Conservation (phyloP, 2,797 vertebrate genomes). For the Agapornis canus region DNA sequence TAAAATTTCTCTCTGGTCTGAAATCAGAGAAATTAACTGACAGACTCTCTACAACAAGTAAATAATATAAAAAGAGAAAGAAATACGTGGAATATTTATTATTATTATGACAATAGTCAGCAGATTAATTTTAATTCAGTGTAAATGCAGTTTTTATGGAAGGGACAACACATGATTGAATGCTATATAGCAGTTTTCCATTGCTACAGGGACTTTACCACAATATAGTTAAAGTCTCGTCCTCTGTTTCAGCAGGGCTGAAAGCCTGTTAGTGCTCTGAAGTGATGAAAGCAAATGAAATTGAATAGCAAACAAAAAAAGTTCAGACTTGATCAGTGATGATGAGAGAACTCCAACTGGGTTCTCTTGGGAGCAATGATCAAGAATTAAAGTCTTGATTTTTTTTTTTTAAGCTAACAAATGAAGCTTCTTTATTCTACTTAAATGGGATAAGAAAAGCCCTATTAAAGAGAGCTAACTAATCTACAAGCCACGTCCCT, state of each 20-base stretch:
- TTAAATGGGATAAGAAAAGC: constrained; percentile 65
- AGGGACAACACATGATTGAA: background rate
- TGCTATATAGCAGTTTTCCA: constrained; percentile 26
- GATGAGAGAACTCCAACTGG: constrained; percentile 70
- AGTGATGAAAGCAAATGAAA: constrained; percentile 75
- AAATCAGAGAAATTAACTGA: constrained; percentile 32
- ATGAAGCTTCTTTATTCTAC: constrained; percentile 65
- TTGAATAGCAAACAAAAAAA: constrained; percentile 77
- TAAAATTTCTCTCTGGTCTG: background rate
- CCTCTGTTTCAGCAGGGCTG: constrained; percentile 41
- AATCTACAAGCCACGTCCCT: constrained; percentile 37
- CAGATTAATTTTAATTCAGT: constrained; percentile 57
- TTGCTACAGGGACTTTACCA: constrained; percentile 25
- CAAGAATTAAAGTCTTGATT: constrained; percentile 67
- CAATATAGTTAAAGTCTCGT: background rate
- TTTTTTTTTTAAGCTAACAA: constrained; percentile 64
- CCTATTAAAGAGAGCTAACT: constrained; percentile 60
- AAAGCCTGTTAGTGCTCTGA: constrained; percentile 66
- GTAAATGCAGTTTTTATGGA: constrained; percentile 34
- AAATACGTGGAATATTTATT: constrained; percentile 26
- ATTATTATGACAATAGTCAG: constrained; percentile 41
- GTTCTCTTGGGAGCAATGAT: constrained; percentile 65
- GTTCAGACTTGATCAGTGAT: constrained; percentile 63
- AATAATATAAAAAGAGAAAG: constrained; percentile 31
- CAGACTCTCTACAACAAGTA: background rate